Evolutionary conservation across 2,797 vertebrate species (phyloP), one percentile per base, ranked within the genome.

Genomic region (Limosa lapponica): DNA sequence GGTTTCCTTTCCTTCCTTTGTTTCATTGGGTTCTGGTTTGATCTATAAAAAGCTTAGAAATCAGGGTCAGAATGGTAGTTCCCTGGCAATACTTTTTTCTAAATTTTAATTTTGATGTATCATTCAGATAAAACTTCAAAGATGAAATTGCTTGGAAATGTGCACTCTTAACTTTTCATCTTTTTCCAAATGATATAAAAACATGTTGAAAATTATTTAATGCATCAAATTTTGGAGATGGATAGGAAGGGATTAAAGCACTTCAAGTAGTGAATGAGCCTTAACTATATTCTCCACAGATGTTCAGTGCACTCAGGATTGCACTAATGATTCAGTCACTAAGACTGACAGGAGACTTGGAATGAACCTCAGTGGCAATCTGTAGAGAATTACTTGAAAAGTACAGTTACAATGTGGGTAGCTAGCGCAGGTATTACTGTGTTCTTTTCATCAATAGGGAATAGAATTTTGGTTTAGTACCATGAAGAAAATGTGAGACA

Each of bases 211-310:
- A 95, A 86, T 41, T 93, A 85, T 94, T 92, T 96, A 91, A 62
- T 91, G 37, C 23, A 66, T 54, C 66, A 30, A 37, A 83, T 96
- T 95, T 95, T 70, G 77, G 90, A 91, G 61, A 72, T 70, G 43
- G 67, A 44, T 89, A 82, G 75, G 90, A 69, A n/a, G 48, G 89
- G 48, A 87, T 95, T 94, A 93, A 91, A 89, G 82, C 51, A 71
- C 65, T 96, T 41, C 64, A 89, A 66, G 57, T 89, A 90, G 69
- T 82, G 92, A 96, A 58, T 84, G 87, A 93, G 82, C 65, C 85
- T 32, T 94, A 94, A 87, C 77, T 95, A n/a, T 87, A 43, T 91
- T 94, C 78, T 91, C 55, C 59, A 75, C 85, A 96, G 83, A 49
- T 87, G 58, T 83, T 96, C 92, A 70, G 61, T 75, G 77, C 78